These are phyloP conservation scores for Pyrocoelia pectoralis DNA, from an alignment of 2,888 invertebrate species.

Conservation along the genomic window DNA sequence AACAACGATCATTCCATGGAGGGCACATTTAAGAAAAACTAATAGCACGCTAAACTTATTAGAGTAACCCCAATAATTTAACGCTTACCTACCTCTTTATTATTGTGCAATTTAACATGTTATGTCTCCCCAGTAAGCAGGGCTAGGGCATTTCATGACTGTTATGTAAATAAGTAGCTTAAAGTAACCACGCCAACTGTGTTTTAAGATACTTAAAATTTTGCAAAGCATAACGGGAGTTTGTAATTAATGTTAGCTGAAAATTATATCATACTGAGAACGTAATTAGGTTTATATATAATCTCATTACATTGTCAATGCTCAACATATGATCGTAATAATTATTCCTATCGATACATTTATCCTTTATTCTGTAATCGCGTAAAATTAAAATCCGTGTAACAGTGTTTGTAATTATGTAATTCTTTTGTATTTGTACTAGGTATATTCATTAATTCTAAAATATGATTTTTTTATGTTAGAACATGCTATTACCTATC, in stretches of 20 bases:
- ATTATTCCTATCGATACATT: no score
- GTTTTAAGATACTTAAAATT: no score
- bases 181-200: no score
- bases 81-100: no score
- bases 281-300: neutral
- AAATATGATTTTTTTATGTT: neutral
- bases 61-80: conserved; percentile 60
- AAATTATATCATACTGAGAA: neutral
- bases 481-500: neutral
- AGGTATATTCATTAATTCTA: neutral
- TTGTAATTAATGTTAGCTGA: neutral
- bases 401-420: neutral
- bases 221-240: neutral
- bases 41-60: conserved; percentile 88
- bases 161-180: neutral
- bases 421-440: conserved; percentile 1
- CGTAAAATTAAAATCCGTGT: neutral
- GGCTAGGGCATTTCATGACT: neutral
- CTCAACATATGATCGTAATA: neutral
- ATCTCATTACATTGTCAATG: neutral
- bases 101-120: neutral
- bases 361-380: neutral
- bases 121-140: neutral
- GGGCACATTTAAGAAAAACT: conserved; percentile 87
- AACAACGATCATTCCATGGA: conserved; percentile 84